These are phyloP conservation scores for Galerucella calmariensis DNA, from an alignment of 2,888 invertebrate species.

Conservation along the genomic window DNA sequence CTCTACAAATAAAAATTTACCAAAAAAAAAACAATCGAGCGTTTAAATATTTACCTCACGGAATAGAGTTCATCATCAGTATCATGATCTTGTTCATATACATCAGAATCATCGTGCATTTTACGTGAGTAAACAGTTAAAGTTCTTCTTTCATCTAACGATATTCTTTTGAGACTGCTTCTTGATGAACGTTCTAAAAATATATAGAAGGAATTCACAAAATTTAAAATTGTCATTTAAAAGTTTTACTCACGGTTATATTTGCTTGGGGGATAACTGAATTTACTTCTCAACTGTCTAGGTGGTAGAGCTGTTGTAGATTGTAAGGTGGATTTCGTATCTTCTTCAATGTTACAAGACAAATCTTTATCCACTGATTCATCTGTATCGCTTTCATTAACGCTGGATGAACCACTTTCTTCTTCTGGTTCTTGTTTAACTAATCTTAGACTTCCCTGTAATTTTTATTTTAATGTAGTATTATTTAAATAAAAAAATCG, in stretches of 20 bases:
- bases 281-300: conserved; percentile 55
- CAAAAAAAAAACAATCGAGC: conserved; percentile 5
- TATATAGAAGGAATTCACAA: neutral
- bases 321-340: conserved; percentile 49
- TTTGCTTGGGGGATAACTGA: conserved; percentile 55
- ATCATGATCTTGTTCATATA: conserved; percentile 54
- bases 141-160: conserved; percentile 54
- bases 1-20: conserved; percentile 39
- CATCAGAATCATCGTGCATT: conserved; percentile 59
- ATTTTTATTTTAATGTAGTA: neutral
- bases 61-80: conserved; percentile 59
- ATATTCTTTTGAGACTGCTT: conserved; percentile 51
- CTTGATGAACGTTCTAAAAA: conserved; percentile 53
- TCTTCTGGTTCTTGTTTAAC: conserved; percentile 47
- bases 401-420: conserved; percentile 53
- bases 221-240: neutral
- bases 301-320: conserved; percentile 47
- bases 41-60: conserved; percentile 43
- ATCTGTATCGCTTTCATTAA: conserved; percentile 55
- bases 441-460: conserved; percentile 43
- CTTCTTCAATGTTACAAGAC: conserved; percentile 56
- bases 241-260: conserved; percentile 51
- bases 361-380: conserved; percentile 55
- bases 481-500: neutral
- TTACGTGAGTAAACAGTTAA: conserved; percentile 58